Conservation (phyloP, 2,797 vertebrate genomes). For the Epinephelus awoara region DNA sequence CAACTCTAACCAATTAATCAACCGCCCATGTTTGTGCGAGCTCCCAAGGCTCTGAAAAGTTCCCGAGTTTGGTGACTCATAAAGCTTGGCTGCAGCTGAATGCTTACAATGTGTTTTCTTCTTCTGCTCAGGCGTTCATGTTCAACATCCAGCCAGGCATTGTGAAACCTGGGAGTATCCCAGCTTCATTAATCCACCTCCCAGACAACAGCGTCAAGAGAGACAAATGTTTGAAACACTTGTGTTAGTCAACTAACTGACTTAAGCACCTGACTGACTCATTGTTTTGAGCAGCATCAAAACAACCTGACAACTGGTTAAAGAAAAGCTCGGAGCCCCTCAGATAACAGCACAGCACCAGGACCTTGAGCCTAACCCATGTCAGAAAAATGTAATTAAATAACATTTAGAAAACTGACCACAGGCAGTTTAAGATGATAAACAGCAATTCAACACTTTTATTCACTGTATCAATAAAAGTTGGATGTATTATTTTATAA, state of each 20-base stretch:
- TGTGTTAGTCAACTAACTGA: slow-evolving; percentile 50
- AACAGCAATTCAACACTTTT: not conserved
- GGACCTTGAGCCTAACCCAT: not conserved
- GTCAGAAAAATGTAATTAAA: not conserved
- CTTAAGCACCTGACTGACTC: slow-evolving; percentile 50
- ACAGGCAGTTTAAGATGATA: not conserved
- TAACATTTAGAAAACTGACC: not conserved
- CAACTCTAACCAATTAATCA: slow-evolving; percentile 52
- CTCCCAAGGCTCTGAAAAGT: slow-evolving; percentile 55
- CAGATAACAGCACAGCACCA: not conserved
- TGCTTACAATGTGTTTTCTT: slow-evolving; percentile 67
- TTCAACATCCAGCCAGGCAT: slow-evolving; percentile 61
- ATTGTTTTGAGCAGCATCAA: slow-evolving; percentile 42
- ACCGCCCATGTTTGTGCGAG: slow-evolving; percentile 43
- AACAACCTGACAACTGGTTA: slow-evolving; percentile 28
- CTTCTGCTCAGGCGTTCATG: slow-evolving; percentile 36
- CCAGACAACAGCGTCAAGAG: slow-evolving; percentile 53
- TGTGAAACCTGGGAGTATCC: slow-evolving; percentile 83
- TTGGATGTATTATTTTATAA: not conserved
- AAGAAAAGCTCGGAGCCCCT: slow-evolving; percentile 3
- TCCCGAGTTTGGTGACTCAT: slow-evolving; percentile 71
- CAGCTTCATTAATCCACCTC: slow-evolving; percentile 67
- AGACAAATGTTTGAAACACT: slow-evolving; percentile 49
- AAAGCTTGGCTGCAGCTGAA: slow-evolving; percentile 51
- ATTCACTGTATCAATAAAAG: not conserved